Conservation (phyloP, 2,797 vertebrate genomes). For the Sciaenops ocellatus region DNA sequence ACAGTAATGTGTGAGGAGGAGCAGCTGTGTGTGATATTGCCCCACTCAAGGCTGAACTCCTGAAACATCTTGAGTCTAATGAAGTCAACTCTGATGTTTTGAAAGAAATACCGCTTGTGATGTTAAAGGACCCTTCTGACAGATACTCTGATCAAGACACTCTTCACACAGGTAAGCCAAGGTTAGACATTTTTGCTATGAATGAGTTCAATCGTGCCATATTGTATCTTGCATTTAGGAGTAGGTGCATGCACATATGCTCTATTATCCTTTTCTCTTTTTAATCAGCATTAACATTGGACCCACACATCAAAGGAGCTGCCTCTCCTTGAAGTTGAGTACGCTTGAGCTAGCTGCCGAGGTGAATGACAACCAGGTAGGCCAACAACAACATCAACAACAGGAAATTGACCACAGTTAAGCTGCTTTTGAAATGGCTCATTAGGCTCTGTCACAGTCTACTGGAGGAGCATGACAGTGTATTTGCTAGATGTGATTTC, state of each 20-base stretch:
- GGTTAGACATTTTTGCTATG: slow-evolving; percentile 27
- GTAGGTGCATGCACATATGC: slow-evolving; percentile 37
- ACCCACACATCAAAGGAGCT: slow-evolving; percentile 63
- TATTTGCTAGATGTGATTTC: slow-evolving; percentile 40
- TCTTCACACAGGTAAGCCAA: slow-evolving; percentile 35
- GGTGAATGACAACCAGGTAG: slow-evolving; percentile 68
- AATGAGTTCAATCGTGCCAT: slow-evolving; percentile 21
- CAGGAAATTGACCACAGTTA: slow-evolving; percentile 62
- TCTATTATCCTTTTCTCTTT: slow-evolving; percentile 52
- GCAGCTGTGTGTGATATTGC: slow-evolving; percentile 40
- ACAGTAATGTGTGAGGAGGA: slow-evolving; percentile 35
- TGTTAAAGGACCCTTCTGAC: slow-evolving; percentile 39
- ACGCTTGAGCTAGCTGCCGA: slow-evolving; percentile 56
- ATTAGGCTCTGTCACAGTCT: slow-evolving; percentile 57
- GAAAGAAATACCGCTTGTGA: slow-evolving; percentile 38
- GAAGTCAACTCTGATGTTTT: slow-evolving; percentile 47
- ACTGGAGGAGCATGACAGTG: slow-evolving; percentile 23
- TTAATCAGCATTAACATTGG: slow-evolving; percentile 62
- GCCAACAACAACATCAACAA: slow-evolving; percentile 55
- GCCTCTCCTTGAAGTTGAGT: slow-evolving; percentile 62
- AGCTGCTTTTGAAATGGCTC: slow-evolving; percentile 62
- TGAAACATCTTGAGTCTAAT: slow-evolving; percentile 52
- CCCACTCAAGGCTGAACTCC: slow-evolving; percentile 38
- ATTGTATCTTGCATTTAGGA: slow-evolving; percentile 6
- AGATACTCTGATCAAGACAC: slow-evolving; percentile 50